phyloP scores from a whole-genome alignment of 2,888 invertebrate genomes.

The Aproaerema taeniolella region DNA sequence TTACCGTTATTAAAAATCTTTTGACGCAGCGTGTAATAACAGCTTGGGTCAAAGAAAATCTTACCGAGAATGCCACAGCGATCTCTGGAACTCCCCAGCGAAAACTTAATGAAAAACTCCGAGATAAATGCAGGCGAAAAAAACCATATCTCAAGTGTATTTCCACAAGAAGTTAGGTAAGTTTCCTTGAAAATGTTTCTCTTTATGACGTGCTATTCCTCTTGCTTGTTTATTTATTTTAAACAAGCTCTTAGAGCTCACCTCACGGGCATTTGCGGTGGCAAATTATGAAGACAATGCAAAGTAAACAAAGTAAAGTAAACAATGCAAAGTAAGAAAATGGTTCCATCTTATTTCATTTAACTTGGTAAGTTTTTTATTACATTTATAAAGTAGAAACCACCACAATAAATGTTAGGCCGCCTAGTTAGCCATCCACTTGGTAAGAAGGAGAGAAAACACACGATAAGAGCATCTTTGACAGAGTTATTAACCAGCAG shows the following conservation, averaged over 20 bases:
- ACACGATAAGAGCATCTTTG: too few relatives aligned
- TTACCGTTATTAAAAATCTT: not conserved
- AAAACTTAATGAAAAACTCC: constrained; percentile 27
- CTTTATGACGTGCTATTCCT: constrained; percentile 14
- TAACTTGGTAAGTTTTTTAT: not conserved
- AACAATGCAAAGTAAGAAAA: not conserved
- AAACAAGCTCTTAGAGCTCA: constrained; percentile 9
- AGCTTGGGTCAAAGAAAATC: constrained; percentile 16
- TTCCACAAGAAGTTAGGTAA: constrained; percentile 19
- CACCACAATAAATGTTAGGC: too few relatives aligned
- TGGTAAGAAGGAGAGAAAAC: too few relatives aligned
- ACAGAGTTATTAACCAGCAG: too few relatives aligned
- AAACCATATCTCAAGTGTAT: constrained; percentile 23
- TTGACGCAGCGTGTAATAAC: constrained; percentile 10
- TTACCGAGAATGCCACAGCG: constrained; percentile 13
- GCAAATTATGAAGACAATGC: constrained; percentile 5
- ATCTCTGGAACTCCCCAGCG: constrained; percentile 9
- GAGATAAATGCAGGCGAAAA: constrained; percentile 21
- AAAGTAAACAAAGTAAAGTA: too few relatives aligned
- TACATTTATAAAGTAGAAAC: too few relatives aligned
- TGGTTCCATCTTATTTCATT: not conserved
- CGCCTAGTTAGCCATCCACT: too few relatives aligned
- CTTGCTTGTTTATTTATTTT: constrained; percentile 14
- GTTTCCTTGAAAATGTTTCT: constrained; percentile 21
- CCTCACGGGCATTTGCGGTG: constrained; percentile 3